Conservation (phyloP, 2,888 invertebrate species). For the Diarsia mendica region DNA sequence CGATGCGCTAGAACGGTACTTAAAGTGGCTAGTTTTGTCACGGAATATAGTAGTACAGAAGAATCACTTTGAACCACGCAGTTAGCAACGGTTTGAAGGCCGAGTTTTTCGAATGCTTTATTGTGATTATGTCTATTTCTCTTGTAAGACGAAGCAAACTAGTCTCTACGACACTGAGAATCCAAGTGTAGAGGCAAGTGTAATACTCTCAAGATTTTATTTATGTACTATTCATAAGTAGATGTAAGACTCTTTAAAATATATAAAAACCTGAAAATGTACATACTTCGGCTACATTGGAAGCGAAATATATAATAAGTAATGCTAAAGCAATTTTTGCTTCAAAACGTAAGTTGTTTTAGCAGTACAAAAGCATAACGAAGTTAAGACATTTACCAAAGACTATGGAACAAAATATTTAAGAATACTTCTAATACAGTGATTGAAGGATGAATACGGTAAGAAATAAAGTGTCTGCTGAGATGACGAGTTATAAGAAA, state of each 20-base stretch:
- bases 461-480: too few relatives aligned
- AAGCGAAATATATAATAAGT: background rate
- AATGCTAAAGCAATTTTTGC: background rate
- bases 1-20: constrained; percentile 37
- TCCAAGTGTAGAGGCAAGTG: too few relatives aligned
- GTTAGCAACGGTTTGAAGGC: background rate
- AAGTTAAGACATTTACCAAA: background rate
- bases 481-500: too few relatives aligned
- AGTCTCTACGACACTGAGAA: too few relatives aligned
- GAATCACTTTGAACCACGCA: background rate
- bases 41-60: constrained; percentile 10
- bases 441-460: background rate
- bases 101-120: background rate
- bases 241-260: too few relatives aligned
- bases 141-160: too few relatives aligned
- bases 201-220: too few relatives aligned
- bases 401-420: background rate
- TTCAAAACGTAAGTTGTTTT: background rate
- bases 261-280: too few relatives aligned
- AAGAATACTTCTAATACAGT: background rate
- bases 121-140: background rate
- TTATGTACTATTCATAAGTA: too few relatives aligned
- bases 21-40: constrained; percentile 30
- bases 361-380: background rate
- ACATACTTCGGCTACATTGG: background rate